phyloP scores from a whole-genome alignment of 2,888 invertebrate genomes.

The Petrolisthes cinctipes region DNA sequence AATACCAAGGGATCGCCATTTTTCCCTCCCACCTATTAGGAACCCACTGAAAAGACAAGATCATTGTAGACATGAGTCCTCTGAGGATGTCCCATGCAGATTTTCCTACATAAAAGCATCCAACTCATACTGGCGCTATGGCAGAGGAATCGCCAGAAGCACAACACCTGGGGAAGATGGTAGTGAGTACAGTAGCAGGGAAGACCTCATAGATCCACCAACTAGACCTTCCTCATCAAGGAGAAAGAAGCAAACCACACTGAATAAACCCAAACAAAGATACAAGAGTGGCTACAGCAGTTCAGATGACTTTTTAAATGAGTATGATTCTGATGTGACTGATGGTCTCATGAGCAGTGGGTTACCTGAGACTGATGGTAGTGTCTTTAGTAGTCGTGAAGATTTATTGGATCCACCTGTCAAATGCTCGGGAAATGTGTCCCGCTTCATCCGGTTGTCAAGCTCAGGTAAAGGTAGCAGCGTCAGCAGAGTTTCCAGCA shows the following conservation, averaged over 20 bases:
- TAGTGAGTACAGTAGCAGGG: constrained; percentile 38
- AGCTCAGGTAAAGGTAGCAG: constrained; percentile 35
- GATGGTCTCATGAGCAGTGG: constrained; percentile 43
- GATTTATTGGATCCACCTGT: constrained; percentile 18
- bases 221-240: background rate
- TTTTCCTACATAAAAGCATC: constrained; percentile 48
- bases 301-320: constrained; percentile 46
- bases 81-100: constrained; percentile 29
- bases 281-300: constrained; percentile 44
- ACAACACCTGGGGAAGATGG: constrained; percentile 8
- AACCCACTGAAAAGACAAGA: background rate
- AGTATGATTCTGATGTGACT: constrained; percentile 40
- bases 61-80: background rate
- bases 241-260: background rate
- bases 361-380: constrained; percentile 49
- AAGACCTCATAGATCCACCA: constrained; percentile 40
- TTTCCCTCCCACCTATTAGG: constrained; percentile 19
- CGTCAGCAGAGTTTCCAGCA: background rate
- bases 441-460: constrained; percentile 26
- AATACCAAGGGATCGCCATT: background rate
- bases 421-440: constrained; percentile 43
- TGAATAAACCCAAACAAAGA: background rate
- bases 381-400: constrained; percentile 55
- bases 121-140: constrained; percentile 39
- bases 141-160: background rate